Conservation (phyloP, 2,113 vertebrate genomes). For the Otocyon megalotis region DNA sequence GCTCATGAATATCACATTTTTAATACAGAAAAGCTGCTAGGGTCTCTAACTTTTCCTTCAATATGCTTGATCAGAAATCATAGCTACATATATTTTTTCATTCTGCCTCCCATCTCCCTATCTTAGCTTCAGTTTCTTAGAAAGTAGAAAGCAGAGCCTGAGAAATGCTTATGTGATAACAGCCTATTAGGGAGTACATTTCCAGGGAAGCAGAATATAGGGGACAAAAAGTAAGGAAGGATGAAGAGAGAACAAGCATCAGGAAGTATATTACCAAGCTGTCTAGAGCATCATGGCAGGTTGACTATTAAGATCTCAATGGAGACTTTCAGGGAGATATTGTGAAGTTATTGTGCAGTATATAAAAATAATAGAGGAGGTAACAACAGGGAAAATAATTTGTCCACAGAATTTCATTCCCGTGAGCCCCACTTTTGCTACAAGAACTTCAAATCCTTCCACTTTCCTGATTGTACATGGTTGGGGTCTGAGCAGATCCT, state of each 20-base stretch:
- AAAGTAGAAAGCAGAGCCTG: not conserved
- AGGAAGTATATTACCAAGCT: not conserved
- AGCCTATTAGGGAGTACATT: not conserved
- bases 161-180: not conserved
- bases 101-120: not conserved
- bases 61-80: not conserved
- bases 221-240: not conserved
- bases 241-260: not conserved
- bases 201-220: not conserved
- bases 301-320: not conserved
- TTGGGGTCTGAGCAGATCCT: not conserved
- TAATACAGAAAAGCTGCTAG: not conserved
- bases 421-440: not conserved
- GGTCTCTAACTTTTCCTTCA: not conserved
- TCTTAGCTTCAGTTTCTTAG: not conserved
- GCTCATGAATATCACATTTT: not conserved
- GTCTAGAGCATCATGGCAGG: not conserved
- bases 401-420: not conserved
- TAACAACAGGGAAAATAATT: not conserved
- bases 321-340: not conserved
- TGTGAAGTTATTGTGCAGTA: not conserved
- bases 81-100: not conserved
- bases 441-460: not conserved
- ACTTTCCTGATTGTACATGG: not conserved
- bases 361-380: not conserved